Conservation (phyloP, 2,113 vertebrate species). For the Phalacrocorax brasilianus region DNA sequence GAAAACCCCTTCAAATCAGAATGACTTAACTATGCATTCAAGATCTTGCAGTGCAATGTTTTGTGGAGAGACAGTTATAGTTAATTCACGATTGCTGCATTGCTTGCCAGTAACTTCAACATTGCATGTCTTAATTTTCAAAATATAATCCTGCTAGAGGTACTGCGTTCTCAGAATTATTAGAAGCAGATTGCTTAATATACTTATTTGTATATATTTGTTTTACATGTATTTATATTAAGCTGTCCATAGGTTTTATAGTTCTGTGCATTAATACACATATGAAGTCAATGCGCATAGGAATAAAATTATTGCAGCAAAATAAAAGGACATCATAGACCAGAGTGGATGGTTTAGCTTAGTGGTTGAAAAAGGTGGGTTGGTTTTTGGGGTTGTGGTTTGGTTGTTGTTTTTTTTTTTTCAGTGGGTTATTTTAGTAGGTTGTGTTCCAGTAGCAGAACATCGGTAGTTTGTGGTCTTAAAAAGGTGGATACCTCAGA, state of each 20-base stretch:
- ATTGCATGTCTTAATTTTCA: neutral
- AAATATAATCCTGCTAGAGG: neutral
- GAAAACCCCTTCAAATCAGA: neutral
- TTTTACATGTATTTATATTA: neutral
- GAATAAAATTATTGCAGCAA: neutral
- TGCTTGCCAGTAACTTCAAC: neutral
- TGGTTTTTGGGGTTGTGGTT: too few relatives aligned
- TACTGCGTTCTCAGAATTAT: neutral
- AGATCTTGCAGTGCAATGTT: neutral
- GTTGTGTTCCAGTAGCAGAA: neutral
- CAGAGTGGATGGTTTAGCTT: neutral
- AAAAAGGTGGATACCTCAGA: neutral
- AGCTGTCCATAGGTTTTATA: neutral
- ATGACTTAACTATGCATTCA: neutral
- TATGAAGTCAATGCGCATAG: neutral
- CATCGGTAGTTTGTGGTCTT: neutral
- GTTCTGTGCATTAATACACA: neutral
- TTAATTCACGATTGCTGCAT: neutral
- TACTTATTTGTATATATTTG: neutral
- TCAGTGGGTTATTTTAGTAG: neutral
- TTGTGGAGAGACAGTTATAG: neutral
- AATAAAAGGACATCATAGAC: neutral
- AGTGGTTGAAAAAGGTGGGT: neutral
- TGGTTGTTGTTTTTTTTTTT: too few relatives aligned
- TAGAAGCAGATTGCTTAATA: neutral